Base-by-base conservation (phyloP, 1,140 invertebrate species). In the Drosophila elegans region DNA sequence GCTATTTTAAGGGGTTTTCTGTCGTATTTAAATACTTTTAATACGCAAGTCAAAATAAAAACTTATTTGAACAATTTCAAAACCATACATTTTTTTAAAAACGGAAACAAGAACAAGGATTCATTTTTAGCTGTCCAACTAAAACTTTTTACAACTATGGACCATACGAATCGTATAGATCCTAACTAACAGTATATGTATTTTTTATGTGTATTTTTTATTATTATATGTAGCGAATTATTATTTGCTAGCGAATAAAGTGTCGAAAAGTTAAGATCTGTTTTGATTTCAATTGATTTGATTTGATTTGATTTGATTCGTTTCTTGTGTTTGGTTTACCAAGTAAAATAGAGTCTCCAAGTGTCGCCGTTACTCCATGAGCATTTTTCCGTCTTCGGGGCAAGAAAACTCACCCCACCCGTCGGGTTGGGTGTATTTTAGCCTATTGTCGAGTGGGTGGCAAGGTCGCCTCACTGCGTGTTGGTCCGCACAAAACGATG, bases 171-270 rank as follows among this genome's bases (percentile, higher is more conserved):
- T 32, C 46, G 46, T 49, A 49, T 49, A 9, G 46, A 27, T 9
- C 46, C 12, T 2, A 51, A 41, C 36, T 21, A 54, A 62, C 36
- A 48, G 69, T 66, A 53, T 38, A 32, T 80, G 39, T 74, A 48
- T 73, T 45, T 45, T 48, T 39, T 74, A 53, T 61, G 42, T 74
- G 55, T 56, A 46, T 27, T 16, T 75, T 76, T 66, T 66, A 42
- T 66, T 52, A 69, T 60, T 66, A 71, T 48, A 68, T 78, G 45
- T 79, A 88, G 80, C 79, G n/a, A n/a, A n/a, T n/a, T n/a, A n/a
- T 84, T 84, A 89, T 88, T 84, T 76, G 51, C 59, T 88, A 80
- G 77, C 74, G 72, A 89, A 88, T 89, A 88, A 88, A 89, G 67
- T 88, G 77, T 88, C 80, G 62, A 89, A 88, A 83, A 88, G 51